Evolutionary conservation across 1,140 invertebrate genomes (phyloP), one percentile per base, ranked within the genome.

Genomic region (Drosophila oshimai): DNA sequence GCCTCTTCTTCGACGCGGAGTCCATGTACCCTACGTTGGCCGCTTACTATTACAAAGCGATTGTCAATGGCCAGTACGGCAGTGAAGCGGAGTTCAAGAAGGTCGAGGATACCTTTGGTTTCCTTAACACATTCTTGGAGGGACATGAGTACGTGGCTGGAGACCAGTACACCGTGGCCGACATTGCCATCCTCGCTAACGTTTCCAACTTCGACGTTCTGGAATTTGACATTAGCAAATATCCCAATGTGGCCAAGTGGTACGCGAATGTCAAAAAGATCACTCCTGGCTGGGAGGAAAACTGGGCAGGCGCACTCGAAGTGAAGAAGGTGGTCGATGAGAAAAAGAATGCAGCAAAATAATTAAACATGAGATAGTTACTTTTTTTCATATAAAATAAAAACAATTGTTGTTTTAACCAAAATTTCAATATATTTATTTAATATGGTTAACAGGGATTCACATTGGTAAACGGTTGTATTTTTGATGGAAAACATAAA

Each of bases 41-140:
- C 5, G 47, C 49, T 6, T 81, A 75, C 22, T 94, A 96, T 94
- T 95, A 95, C 76, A 94, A 94, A 18, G 91, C 92, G 49, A 46
- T 89, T 33, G 36, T 22, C 41, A 49, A 45, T 46, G 58, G 49
- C 20, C 10, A 44, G 26, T 2, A 7, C 4, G 31, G 26, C 4
- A 28, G 53, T 15, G 65, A 73, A 1, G 76, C 71, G 22, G 55
- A 57, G 0, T 34, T 60, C 4, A 70, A 75, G 28, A 74, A 75
- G 18, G 6, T 51, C 3, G 46, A 79, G 4, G 47, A 37, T 0
- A 69, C 46, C 4, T 47, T 83, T 0, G 37, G 9, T 1, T 44
- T 77, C 5, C 42, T 76, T 0, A 54, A 81, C 13, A 60, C 12
- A 1, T 77, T 83, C 34, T 42, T 83, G 1, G 61, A 81, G 12